Base-by-base conservation (phyloP, 2,113 vertebrate genomes). In the Varanus komodoensis region DNA sequence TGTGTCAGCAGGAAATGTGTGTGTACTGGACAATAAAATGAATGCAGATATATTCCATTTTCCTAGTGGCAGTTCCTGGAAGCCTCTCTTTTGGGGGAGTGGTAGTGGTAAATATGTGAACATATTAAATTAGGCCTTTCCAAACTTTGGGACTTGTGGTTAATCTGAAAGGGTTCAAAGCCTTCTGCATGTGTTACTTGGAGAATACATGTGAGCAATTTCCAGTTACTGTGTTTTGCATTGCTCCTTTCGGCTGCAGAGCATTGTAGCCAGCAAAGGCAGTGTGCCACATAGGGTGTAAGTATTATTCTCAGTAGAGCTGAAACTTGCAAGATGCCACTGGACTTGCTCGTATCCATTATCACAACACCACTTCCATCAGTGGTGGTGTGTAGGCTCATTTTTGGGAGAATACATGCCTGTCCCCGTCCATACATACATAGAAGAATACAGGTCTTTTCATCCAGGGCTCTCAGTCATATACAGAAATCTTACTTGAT, bases 1-100 rank as follows among this genome's bases (percentile, higher is more conserved):
- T 93, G 86, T 95, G 90, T 91, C 94, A 95, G 93, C 93, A 94
- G 94, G 94, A 96, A 96, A 94, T 54, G 86, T 91, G 90, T 86
- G 89, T 54, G 54, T 54, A 54, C 4, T 54, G 54, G 54, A 94
- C 27, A 91, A 91, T 82, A 91, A 95, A 94, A 93, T 0, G 61
- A 52, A n/a, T 88, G 64, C 94, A 84, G 91, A 92, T 83, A 90
- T 75, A 79, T 93, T 92, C 90, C 75, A 82, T 88, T 94, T 94
- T 84, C 91, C 95, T 91, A 92, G 94, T 93, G 93, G 92, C 90
- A 91, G 75, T 91, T 92, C 91, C 93, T 92, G 91, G 92, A 93
- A 95, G 93, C 92, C 88, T 91, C 61, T 94, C 90, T 87, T 91
- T 95, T 69, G 67, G n/a, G 15, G 9, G 54, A 4, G 25, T 23